A percentile compares a stretch with the other conserved stretches of the same genome.
Conservation (phyloP, 2,797 vertebrate species). For the Sternotherus odoratus region DNA sequence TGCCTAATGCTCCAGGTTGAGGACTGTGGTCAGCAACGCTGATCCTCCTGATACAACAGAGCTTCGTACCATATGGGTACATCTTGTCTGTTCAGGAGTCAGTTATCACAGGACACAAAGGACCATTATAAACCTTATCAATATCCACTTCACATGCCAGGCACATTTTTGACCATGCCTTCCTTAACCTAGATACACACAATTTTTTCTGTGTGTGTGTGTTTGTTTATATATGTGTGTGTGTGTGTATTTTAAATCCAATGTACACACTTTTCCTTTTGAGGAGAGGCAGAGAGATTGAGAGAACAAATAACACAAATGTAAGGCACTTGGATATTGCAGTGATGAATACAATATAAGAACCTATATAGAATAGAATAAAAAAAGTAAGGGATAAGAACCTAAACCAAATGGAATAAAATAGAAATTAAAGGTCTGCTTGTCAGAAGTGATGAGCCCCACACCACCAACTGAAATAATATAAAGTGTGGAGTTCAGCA, state of each 20-base stretch:
- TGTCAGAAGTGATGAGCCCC: not conserved
- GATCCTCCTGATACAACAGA: not conserved
- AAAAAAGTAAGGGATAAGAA: not conserved
- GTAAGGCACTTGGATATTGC: not conserved
- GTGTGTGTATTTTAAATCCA: no score
- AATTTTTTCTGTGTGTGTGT: no score
- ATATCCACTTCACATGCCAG: not conserved
- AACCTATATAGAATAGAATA: not conserved
- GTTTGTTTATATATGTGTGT: no score
- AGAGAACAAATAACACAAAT: not conserved
- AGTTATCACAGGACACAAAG: not conserved
- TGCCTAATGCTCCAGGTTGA: not conserved
- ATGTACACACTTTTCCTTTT: not conserved
- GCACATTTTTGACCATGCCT: not conserved
- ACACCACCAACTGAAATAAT: not conserved
- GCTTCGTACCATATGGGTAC: not conserved
- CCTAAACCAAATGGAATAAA: not conserved
- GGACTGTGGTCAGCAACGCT: not conserved
- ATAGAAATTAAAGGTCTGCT: not conserved
- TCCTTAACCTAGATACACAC: not conserved
- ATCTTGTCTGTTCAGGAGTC: not conserved
- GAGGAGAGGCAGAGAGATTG: not conserved
- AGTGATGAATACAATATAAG: not conserved
- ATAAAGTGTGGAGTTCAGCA: constrained; percentile 12
- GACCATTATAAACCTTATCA: not conserved